phyloP scores from a whole-genome alignment of 2,888 invertebrate species.

The Sipha maydis region DNA sequence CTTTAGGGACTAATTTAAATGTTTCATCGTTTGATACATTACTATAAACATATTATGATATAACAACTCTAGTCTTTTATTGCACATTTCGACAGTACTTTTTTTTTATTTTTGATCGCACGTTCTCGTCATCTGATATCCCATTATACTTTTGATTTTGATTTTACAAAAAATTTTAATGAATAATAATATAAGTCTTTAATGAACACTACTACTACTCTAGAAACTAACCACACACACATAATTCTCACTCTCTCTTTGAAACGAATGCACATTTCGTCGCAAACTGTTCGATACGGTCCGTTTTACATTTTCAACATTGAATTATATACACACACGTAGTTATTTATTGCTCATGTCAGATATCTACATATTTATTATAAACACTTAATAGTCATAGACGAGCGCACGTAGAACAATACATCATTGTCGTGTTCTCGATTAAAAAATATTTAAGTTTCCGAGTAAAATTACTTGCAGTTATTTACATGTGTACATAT shows the following conservation, averaged over 20 bases:
- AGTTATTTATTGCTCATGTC: not conserved
- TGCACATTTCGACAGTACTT: not conserved
- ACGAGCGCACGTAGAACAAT: not conserved
- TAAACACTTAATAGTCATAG: not conserved
- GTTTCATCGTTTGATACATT: not conserved
- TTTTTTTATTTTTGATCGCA: not conserved
- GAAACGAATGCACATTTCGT: not conserved
- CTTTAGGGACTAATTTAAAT: not conserved
- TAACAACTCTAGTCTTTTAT: not conserved
- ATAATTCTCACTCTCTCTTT: not conserved
- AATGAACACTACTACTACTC: too few relatives aligned
- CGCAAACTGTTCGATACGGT: not conserved
- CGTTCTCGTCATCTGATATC: not conserved
- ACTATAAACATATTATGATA: not conserved
- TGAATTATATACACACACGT: not conserved
- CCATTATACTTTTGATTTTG: not conserved
- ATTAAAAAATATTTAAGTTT: conserved; percentile 23
- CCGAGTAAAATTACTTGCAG: conserved; percentile 3
- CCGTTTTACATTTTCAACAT: not conserved
- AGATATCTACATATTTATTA: not conserved
- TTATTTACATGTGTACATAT: not conserved
- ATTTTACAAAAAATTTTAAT: not conserved
- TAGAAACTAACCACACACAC: not conserved
- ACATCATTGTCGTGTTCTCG: not conserved
- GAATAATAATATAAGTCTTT: not conserved